These are phyloP conservation scores for Drosophila formosana DNA, from an alignment of 2,888 invertebrate species.

Conservation along the genomic window DNA sequence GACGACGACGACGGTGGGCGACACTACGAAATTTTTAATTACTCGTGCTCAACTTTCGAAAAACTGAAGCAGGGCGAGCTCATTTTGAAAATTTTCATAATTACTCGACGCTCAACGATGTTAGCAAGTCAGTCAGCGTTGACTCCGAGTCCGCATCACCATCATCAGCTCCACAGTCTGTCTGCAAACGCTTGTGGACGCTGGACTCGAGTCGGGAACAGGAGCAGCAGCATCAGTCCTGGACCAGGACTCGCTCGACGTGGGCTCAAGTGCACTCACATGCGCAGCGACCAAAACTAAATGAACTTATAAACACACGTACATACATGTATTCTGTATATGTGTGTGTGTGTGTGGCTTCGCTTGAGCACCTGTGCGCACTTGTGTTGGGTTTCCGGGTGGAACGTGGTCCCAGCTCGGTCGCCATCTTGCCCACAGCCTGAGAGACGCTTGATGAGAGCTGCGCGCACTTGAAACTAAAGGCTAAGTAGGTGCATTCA, in stretches of 20 bases:
- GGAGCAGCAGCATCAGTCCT: not conserved
- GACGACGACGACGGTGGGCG: slow-evolving; percentile 31
- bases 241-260: slow-evolving; percentile 42
- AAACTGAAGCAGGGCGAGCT: slow-evolving; percentile 61
- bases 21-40: slow-evolving; percentile 76
- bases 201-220: slow-evolving; percentile 26
- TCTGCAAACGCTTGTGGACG: slow-evolving; percentile 28
- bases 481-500: slow-evolving; percentile 79
- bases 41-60: slow-evolving; percentile 74
- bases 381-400: slow-evolving; percentile 22
- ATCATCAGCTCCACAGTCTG: not conserved
- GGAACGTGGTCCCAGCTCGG: slow-evolving; percentile 3
- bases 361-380: slow-evolving; percentile 71
- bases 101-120: slow-evolving; percentile 61
- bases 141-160: slow-evolving; percentile 13
- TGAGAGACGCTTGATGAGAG: slow-evolving; percentile 29
- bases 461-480: slow-evolving; percentile 72
- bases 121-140: slow-evolving; percentile 54
- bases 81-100: slow-evolving; percentile 75
- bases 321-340: slow-evolving; percentile 26
- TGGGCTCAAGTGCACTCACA: slow-evolving; percentile 72
- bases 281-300: slow-evolving; percentile 72
- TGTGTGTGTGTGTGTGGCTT: slow-evolving; percentile 55
- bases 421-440: slow-evolving; percentile 16
- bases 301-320: slow-evolving; percentile 61